Evolutionary conservation across 2,113 vertebrate genomes (phyloP).

Genomic region (Trachemys scripta): DNA sequence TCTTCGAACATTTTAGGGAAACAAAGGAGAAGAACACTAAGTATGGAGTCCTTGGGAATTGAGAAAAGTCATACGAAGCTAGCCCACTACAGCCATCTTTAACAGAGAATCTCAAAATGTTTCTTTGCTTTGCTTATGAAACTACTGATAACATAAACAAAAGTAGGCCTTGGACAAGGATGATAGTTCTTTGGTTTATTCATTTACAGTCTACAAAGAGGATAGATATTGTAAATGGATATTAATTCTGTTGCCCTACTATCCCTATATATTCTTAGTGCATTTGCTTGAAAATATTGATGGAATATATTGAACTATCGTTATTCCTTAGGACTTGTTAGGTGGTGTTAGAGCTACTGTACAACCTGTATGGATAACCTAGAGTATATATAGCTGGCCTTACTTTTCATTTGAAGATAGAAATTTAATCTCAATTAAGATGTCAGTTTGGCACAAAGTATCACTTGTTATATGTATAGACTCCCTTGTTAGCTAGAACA

Average conservation of each 20-base stretch:
- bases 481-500: not conserved
- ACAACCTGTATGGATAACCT: not conserved
- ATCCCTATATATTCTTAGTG: not conserved
- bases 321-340: not conserved
- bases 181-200: not conserved
- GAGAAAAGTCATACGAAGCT: not conserved
- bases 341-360: not conserved
- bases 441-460: not conserved
- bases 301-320: conserved; percentile 1
- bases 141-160: conserved; percentile 26
- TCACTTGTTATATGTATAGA: not conserved
- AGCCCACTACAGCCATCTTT: not conserved
- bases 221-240: not conserved
- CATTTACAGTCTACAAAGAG: not conserved
- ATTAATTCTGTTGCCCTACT: conserved; percentile 18
- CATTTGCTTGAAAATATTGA: not conserved
- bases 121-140: conserved; percentile 39
- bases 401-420: not conserved
- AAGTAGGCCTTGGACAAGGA: conserved; percentile 21
- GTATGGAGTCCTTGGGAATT: not conserved
- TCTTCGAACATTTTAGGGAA: not conserved
- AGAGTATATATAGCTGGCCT: not conserved
- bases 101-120: conserved; percentile 29
- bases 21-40: not conserved
- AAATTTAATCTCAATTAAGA: not conserved